phyloP scores from a whole-genome alignment of 1,140 invertebrate species.

The Cheumatopsyche charites region DNA sequence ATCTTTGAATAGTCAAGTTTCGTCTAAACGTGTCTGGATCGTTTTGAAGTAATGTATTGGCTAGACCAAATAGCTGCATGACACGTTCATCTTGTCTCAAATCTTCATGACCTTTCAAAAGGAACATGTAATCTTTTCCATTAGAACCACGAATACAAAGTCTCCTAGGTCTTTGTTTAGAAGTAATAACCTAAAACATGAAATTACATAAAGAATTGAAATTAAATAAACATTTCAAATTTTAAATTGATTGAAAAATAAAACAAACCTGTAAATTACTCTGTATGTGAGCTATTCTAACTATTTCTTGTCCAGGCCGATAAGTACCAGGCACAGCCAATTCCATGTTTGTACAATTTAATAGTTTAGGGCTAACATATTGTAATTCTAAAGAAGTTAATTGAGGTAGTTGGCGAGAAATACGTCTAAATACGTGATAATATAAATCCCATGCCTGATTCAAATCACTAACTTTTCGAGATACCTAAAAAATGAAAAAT shows the following conservation, averaged over 20 bases:
- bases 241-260: no score
- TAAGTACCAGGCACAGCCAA: slow-evolving; percentile 96
- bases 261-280: slow-evolving; percentile 71
- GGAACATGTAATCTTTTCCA: slow-evolving; percentile 97
- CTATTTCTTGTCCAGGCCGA: slow-evolving; percentile 83
- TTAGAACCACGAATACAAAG: slow-evolving; percentile 93
- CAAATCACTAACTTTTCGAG: slow-evolving; percentile 86
- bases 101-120: slow-evolving; percentile 99
- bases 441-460: slow-evolving; percentile 99
- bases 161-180: slow-evolving; percentile 96
- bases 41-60: slow-evolving; percentile 93
- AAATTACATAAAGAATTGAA: slow-evolving; percentile 49
- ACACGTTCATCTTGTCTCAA: slow-evolving; percentile 97
- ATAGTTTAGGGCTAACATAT: slow-evolving; percentile 92
- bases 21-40: slow-evolving; percentile 94
- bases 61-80: slow-evolving; percentile 99
- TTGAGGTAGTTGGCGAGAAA: slow-evolving; percentile 92
- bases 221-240: not conserved
- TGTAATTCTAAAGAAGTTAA: slow-evolving; percentile 89
- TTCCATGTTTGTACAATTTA: slow-evolving; percentile 89
- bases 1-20: slow-evolving; percentile 94
- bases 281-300: slow-evolving; percentile 88
- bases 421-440: slow-evolving; percentile 96
- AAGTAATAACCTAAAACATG: slow-evolving; percentile 92
- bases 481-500: slow-evolving; percentile 57